phyloP scores from a whole-genome alignment of 2,888 invertebrate genomes.

The Operophtera brumata region DNA sequence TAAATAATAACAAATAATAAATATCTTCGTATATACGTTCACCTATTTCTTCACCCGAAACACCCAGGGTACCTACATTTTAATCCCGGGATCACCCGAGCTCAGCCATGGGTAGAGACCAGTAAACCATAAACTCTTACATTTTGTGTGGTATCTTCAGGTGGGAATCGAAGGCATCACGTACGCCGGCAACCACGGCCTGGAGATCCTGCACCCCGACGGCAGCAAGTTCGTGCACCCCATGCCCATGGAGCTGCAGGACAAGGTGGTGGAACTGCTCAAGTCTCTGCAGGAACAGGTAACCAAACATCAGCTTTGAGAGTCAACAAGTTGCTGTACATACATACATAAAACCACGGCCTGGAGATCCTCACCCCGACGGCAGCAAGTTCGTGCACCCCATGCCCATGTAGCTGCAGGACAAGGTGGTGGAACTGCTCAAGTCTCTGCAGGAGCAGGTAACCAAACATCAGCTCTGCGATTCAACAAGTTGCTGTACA shows the following conservation, averaged over 20 bases:
- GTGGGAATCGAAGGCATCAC: slow-evolving; percentile 94
- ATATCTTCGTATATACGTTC: too few relatives aligned
- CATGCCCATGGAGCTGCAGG: slow-evolving; percentile 92
- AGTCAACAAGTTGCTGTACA: too few relatives aligned
- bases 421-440: slow-evolving; percentile 87
- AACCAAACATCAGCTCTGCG: too few relatives aligned
- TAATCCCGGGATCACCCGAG: too few relatives aligned
- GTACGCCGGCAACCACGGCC: slow-evolving; percentile 93
- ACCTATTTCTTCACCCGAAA: too few relatives aligned
- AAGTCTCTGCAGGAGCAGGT: slow-evolving; percentile 91
- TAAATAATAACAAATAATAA: too few relatives aligned
- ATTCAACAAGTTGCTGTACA: too few relatives aligned
- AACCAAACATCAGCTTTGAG: slow-evolving; percentile 27
- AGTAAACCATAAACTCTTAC: background rate
- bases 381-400: slow-evolving; percentile 95
- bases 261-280: slow-evolving; percentile 87
- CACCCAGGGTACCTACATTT: too few relatives aligned
- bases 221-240: slow-evolving; percentile 95
- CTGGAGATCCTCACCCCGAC: slow-evolving; percentile 94
- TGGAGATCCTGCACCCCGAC: slow-evolving; percentile 94
- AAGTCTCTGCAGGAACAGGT: slow-evolving; percentile 91
- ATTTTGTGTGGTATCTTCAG: slow-evolving; percentile 46
- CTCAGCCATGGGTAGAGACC: too few relatives aligned
- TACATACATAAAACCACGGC: too few relatives aligned
- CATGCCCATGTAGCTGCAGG: slow-evolving; percentile 92